Evolutionary conservation across 2,888 invertebrate genomes (phyloP).

Genomic region (Cremastinae sp.): DNA sequence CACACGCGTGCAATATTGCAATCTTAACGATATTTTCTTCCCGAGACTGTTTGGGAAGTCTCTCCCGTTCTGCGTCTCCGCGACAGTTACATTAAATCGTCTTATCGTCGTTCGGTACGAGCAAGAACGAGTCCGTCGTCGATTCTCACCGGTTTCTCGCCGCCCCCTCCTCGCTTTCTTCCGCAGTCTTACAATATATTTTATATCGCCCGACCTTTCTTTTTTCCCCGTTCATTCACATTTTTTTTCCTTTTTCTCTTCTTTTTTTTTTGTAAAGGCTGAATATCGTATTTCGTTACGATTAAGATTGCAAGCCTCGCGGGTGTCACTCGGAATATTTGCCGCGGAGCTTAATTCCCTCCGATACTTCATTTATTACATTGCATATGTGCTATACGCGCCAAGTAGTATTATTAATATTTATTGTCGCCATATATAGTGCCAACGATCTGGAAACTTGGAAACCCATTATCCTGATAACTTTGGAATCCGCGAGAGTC

Average conservation of each 20-base stretch:
- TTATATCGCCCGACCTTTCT: neutral
- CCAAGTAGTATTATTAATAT: neutral
- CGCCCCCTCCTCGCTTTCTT: neutral
- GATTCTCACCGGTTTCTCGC: constrained; percentile 20
- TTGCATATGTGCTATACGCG: neutral
- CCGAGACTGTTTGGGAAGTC: neutral
- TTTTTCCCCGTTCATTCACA: neutral
- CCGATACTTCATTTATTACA: neutral
- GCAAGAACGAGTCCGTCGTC: constrained; percentile 19
- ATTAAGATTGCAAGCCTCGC: constrained; percentile 36
- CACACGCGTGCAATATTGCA: constrained; percentile 45
- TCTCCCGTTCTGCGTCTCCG: neutral
- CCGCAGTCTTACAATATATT: constrained; percentile 10
- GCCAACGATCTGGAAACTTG: neutral
- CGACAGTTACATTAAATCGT: constrained; percentile 37
- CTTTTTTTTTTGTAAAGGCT: constrained; percentile 2
- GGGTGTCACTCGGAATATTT: constrained; percentile 24
- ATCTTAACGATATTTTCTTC: constrained; percentile 49
- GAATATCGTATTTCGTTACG: constrained; percentile 50
- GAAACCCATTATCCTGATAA: too few species aligned
- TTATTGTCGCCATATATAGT: neutral
- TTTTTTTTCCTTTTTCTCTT: neutral
- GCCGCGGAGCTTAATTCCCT: constrained; percentile 18
- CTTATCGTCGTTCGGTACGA: constrained; percentile 43
- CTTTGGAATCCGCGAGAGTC: too few species aligned